These are phyloP conservation scores for Trinectes maculatus DNA, from an alignment of 2,113 vertebrate genomes.

Conservation along the genomic window DNA sequence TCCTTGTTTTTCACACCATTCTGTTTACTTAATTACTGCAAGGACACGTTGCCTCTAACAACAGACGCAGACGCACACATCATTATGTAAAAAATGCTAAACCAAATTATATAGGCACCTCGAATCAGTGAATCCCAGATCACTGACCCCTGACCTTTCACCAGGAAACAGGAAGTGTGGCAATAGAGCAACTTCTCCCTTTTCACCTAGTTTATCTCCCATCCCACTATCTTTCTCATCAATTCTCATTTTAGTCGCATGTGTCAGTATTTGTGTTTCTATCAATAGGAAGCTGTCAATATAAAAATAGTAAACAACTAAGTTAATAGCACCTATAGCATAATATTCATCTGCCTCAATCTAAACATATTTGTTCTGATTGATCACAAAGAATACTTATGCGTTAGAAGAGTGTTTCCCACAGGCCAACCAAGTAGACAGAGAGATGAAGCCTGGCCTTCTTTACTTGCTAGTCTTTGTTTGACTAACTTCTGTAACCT, in stretches of 20 bases:
- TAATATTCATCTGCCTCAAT: background rate
- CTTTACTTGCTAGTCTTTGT: background rate
- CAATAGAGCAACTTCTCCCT: background rate
- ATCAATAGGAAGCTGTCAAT: background rate
- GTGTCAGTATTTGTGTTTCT: background rate
- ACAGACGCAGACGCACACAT: background rate
- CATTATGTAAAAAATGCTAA: background rate
- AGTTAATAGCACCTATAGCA: constrained; percentile 22
- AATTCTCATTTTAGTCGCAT: background rate
- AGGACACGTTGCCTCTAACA: constrained; percentile 3
- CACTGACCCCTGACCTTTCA: constrained; percentile 47
- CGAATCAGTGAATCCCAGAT: constrained; percentile 62
- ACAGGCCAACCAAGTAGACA: background rate
- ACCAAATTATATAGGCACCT: constrained; percentile 33
- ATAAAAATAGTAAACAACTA: constrained; percentile 38
- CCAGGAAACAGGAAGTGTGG: constrained; percentile 63
- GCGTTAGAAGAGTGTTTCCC: background rate
- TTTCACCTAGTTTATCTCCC: constrained; percentile 2
- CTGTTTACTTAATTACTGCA: constrained; percentile 36
- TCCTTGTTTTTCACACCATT: constrained; percentile 37
- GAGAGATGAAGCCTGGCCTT: background rate
- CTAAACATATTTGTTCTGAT: background rate
- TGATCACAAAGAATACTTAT: background rate
- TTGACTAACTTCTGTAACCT: constrained; percentile 3
- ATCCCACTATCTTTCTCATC: constrained; percentile 7